Conservation (phyloP, 1,140 invertebrate genomes). For the Bicyclus anynana region DNA sequence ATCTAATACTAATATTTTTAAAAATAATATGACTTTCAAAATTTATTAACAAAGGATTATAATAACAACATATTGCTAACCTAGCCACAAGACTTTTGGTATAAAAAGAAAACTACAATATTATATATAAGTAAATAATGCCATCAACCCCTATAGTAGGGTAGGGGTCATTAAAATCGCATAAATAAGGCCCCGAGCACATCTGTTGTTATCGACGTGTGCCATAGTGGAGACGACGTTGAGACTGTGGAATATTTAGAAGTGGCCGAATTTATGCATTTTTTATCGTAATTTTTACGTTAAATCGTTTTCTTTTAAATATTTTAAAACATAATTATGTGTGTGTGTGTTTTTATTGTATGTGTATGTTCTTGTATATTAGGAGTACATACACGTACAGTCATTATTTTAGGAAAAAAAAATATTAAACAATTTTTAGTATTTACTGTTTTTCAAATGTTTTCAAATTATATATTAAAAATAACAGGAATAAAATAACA, state of each 20-base stretch:
- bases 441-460: too few relatives aligned
- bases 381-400: too few relatives aligned
- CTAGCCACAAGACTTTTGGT: background rate
- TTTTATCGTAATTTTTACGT: too few relatives aligned
- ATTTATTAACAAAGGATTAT: background rate
- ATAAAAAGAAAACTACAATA: background rate
- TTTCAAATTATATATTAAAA: too few relatives aligned
- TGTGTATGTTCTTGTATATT: too few relatives aligned
- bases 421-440: too few relatives aligned
- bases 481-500: too few relatives aligned
- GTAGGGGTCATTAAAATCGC: constrained; percentile 54
- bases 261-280: background rate
- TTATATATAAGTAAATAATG: constrained; percentile 3
- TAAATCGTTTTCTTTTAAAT: too few relatives aligned
- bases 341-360: too few relatives aligned
- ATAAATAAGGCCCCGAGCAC: constrained; percentile 46
- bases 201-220: constrained; percentile 35
- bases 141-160: constrained; percentile 14
- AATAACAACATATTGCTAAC: constrained; percentile 3
- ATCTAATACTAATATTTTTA: too few relatives aligned
- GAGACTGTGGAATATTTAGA: background rate
- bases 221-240: background rate
- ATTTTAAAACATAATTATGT: too few relatives aligned
- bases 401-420: too few relatives aligned
- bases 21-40: background rate